Conservation (phyloP, 2,888 invertebrate genomes). For the Candidula unifasciata region DNA sequence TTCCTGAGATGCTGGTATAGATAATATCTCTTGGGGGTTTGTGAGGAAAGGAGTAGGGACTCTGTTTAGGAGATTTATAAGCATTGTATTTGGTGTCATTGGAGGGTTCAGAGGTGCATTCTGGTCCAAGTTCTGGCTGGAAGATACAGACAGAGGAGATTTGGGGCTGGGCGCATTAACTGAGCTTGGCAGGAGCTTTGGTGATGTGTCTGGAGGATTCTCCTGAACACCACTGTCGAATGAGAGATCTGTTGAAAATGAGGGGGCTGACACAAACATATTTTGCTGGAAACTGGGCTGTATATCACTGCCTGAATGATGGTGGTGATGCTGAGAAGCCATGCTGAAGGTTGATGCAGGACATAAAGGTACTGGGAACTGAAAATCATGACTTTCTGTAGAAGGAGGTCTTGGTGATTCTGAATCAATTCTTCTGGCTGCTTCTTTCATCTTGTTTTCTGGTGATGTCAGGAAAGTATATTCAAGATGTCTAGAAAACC, state of each 20-base stretch:
- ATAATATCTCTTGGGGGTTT: constrained; percentile 43
- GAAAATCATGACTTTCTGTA: constrained; percentile 41
- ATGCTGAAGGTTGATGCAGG: constrained; percentile 35
- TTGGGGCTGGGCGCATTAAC: constrained; percentile 37
- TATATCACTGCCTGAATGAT: constrained; percentile 11
- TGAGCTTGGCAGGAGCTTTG: constrained; percentile 12
- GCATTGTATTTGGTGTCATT: constrained; percentile 52
- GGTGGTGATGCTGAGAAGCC: constrained; percentile 17
- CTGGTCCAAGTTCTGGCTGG: constrained; percentile 33
- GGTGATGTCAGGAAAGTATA: constrained; percentile 39
- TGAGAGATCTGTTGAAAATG: constrained; percentile 28
- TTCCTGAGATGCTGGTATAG: constrained; percentile 47
- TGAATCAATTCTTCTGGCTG: neutral
- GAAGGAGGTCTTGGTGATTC: constrained; percentile 14
- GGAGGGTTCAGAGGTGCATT: constrained; percentile 43
- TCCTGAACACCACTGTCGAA: constrained; percentile 38
- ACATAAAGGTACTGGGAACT: constrained; percentile 38
- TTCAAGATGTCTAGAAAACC: constrained; percentile 32
- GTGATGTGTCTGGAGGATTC: neutral
- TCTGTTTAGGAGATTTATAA: constrained; percentile 48
- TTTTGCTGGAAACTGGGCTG: constrained; percentile 33
- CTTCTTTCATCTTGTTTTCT: constrained; percentile 34
- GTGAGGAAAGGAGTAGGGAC: constrained; percentile 50
- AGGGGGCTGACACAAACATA: constrained; percentile 18
- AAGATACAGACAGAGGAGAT: constrained; percentile 45